Evolutionary conservation across 2,888 invertebrate species (phyloP).

Genomic region (Tolmerus cingulatus): DNA sequence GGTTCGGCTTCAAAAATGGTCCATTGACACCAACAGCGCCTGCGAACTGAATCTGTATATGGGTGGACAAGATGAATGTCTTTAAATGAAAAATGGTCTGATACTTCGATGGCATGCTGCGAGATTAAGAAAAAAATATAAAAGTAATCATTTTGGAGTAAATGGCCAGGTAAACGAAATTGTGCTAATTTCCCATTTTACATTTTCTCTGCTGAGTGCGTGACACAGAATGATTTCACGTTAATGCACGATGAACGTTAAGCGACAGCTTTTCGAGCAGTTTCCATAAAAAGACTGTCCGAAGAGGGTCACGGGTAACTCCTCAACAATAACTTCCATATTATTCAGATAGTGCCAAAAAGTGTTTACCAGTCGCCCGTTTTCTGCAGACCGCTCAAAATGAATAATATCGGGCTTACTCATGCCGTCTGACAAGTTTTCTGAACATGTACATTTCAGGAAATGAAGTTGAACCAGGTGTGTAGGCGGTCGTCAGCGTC

Average conservation of each 20-base stretch:
- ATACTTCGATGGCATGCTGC: neutral
- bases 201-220: neutral
- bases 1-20: neutral
- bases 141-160: neutral
- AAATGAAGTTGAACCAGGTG: neutral
- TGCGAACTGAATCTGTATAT: neutral
- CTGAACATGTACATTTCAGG: conserved; percentile 10
- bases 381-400: neutral
- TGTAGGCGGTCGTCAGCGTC: neutral
- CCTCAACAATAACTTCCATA: conserved; percentile 2
- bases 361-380: neutral
- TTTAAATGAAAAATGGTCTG: neutral
- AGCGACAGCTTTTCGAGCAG: neutral
- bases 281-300: neutral
- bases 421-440: conserved; percentile 7
- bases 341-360: neutral
- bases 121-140: neutral
- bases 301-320: conserved; percentile 15
- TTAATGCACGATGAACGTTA: neutral
- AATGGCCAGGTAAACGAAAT: neutral
- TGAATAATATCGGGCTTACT: neutral
- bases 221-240: neutral
- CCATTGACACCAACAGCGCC: neutral
- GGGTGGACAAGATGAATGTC: neutral
- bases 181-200: neutral